A percentile compares a stretch with the other conserved stretches of the same genome.
phyloP scores from a whole-genome alignment of 2,113 vertebrate species.

The Sylvilagus bachmani region DNA sequence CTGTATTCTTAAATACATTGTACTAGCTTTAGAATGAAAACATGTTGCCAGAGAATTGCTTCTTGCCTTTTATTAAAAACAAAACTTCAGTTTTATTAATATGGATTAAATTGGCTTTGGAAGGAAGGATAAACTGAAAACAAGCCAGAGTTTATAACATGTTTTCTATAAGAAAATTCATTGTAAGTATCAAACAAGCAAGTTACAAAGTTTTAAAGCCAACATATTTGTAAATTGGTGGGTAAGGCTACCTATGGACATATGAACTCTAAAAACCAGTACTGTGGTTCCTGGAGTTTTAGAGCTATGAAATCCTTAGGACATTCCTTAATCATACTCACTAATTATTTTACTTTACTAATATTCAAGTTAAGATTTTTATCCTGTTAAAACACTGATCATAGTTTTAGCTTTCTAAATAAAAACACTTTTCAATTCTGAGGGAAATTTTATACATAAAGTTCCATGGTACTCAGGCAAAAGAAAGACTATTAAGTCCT shows the following conservation, averaged over 20 bases:
- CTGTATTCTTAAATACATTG: conserved; percentile 52
- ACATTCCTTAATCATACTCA: not conserved
- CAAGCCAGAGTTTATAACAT: not conserved
- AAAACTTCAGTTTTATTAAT: conserved; percentile 35
- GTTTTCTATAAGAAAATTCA: conserved; percentile 45
- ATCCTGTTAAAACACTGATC: not conserved
- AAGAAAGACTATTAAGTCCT: conserved; percentile 25
- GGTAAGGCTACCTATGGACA: not conserved
- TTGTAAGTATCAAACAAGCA: not conserved
- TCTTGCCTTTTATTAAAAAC: conserved; percentile 50
- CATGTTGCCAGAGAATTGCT: conserved; percentile 1
- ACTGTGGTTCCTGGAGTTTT: not conserved
- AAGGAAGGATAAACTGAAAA: conserved; percentile 29
- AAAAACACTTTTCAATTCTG: conserved; percentile 23
- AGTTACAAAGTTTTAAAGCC: conserved; percentile 46
- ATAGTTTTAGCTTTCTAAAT: not conserved
- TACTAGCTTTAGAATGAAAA: conserved; percentile 62
- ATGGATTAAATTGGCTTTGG: conserved; percentile 16
- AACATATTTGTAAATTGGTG: conserved; percentile 21
- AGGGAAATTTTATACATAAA: conserved; percentile 31
- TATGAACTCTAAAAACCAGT: conserved; percentile 24
- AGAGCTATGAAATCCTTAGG: not conserved
- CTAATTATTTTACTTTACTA: not conserved
- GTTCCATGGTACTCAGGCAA: not conserved
- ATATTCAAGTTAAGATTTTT: conserved; percentile 32